A percentile compares a stretch with the other conserved stretches of the same genome.
phyloP scores from a whole-genome alignment of 2,113 vertebrate species.

The Octodon degus region DNA sequence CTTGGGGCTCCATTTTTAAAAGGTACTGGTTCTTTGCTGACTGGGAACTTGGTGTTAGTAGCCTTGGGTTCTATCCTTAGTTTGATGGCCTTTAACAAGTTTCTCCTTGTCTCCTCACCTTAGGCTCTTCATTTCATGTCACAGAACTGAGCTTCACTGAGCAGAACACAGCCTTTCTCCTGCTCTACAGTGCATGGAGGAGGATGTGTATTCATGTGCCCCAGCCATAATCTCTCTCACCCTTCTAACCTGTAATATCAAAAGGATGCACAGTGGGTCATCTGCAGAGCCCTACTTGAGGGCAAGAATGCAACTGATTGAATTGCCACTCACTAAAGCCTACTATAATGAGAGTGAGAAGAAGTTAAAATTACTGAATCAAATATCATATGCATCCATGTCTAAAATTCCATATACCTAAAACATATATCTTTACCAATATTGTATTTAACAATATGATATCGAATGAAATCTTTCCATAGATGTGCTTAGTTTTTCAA shows the following conservation, averaged over 20 bases:
- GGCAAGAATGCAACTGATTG: accelerated
- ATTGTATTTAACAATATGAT: background rate
- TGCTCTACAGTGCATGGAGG: accelerated
- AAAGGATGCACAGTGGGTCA: background rate
- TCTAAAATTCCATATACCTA: background rate
- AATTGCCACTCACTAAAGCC: background rate
- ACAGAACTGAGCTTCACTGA: background rate
- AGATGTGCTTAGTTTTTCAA: background rate
- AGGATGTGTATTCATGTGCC: no score
- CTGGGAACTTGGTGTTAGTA: background rate
- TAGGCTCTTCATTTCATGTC: background rate
- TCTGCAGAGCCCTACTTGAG: background rate
- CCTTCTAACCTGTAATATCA: no score
- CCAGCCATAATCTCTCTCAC: background rate
- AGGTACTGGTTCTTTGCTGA: background rate
- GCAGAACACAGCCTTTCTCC: accelerated
- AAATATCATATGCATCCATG: background rate
- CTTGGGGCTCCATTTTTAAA: background rate
- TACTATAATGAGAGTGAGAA: background rate
- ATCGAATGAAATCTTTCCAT: background rate
- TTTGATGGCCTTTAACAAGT: background rate
- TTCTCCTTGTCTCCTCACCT: background rate
- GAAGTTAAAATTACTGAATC: background rate
- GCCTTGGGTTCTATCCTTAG: accelerated
- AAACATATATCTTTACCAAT: background rate